phyloP scores from a whole-genome alignment of 2,113 vertebrate genomes.

The Grammomys dolichurus region DNA sequence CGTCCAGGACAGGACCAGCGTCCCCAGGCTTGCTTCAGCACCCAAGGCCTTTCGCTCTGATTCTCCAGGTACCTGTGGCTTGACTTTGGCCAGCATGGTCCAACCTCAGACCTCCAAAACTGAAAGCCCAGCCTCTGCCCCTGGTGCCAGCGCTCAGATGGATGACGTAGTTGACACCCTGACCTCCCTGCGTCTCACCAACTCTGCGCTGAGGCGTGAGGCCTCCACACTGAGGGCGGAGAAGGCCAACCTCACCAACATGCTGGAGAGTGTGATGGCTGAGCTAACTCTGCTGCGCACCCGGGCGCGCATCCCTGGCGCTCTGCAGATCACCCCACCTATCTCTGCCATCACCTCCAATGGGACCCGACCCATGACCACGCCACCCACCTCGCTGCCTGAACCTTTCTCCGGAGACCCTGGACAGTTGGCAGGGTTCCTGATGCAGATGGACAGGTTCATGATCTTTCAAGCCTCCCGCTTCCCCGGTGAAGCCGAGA shows the following conservation, averaged over 20 bases:
- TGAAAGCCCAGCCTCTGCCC: background rate
- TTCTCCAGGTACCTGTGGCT: background rate
- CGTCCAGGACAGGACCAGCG: background rate
- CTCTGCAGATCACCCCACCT: conserved; percentile 81
- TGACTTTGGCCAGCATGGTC: conserved; percentile 63
- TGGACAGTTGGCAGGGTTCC: conserved; percentile 76
- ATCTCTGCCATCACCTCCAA: conserved; percentile 67
- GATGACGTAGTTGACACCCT: conserved; percentile 79
- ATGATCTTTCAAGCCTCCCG: conserved; percentile 83
- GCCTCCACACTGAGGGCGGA: conserved; percentile 76
- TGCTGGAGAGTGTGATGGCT: conserved; percentile 81
- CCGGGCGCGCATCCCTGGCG: conserved; percentile 72
- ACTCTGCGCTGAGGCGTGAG: conserved; percentile 77
- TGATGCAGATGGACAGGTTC: conserved; percentile 83
- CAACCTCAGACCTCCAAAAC: conserved; percentile 71
- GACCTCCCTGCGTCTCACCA: conserved; percentile 81
- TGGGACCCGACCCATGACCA: conserved; percentile 73
- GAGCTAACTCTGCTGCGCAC: conserved; percentile 78
- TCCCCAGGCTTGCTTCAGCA: background rate
- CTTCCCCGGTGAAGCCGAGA: conserved; percentile 74
- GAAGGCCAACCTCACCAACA: conserved; percentile 80
- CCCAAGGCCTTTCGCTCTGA: background rate
- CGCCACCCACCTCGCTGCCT: conserved; percentile 76
- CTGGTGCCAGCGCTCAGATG: background rate
- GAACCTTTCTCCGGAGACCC: conserved; percentile 81